phyloP scores from a whole-genome alignment of 2,797 vertebrate species.

The Balearica regulorum region DNA sequence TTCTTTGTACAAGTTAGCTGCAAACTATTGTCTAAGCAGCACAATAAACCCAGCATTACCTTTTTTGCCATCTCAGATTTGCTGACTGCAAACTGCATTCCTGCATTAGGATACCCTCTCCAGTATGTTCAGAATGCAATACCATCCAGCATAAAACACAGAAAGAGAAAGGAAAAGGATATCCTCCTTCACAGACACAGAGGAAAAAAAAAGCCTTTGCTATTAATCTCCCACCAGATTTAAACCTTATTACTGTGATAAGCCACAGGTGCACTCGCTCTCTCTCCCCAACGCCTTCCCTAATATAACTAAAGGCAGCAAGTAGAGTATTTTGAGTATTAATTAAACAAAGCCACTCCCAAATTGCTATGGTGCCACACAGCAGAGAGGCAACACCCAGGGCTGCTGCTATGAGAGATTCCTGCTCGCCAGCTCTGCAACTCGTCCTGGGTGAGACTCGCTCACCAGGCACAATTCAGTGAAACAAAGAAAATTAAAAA shows the following conservation, averaged over 20 bases:
- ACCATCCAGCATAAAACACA: neutral
- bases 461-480: neutral
- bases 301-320: neutral
- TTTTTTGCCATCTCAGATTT: neutral
- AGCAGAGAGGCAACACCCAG: conserved; percentile 38
- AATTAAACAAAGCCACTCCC: conserved; percentile 62
- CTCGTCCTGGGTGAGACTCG: rapidly evolving
- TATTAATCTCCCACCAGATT: neutral
- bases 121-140: neutral
- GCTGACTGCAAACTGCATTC: neutral
- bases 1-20: neutral
- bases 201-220: neutral
- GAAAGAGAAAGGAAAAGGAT: neutral
- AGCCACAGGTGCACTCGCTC: neutral
- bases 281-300: neutral
- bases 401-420: neutral
- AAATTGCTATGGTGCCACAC: conserved; percentile 8
- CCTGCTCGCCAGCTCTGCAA: neutral
- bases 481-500: neutral
- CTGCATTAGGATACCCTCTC: neutral
- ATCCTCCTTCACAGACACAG: neutral
- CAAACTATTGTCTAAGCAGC: neutral
- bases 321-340: neutral
- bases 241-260: neutral
- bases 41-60: neutral